Evolutionary conservation across 1,140 invertebrate genomes (phyloP).

Genomic region (Saccostrea glomerata): DNA sequence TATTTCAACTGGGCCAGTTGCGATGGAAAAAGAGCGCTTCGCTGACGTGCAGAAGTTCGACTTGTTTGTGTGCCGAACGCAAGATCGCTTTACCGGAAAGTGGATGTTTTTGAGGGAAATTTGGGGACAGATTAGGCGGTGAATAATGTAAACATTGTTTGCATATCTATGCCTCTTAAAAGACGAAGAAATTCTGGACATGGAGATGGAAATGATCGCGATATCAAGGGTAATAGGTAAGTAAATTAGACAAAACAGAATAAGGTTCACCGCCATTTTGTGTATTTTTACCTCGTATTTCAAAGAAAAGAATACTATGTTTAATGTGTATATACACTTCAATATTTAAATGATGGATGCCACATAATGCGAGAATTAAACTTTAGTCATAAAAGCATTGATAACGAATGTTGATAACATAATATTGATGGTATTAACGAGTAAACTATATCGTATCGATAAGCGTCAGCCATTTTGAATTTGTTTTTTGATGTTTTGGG

Average conservation of each 20-base stretch:
- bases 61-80: slow-evolving; percentile 9
- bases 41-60: slow-evolving; percentile 17
- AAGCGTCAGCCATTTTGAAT: slow-evolving; percentile 68
- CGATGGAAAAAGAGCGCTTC: not conserved
- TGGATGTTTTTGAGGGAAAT: not conserved
- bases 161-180: slow-evolving; percentile 61
- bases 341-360: too few species aligned
- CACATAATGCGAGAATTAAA: too few species aligned
- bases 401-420: too few species aligned
- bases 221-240: slow-evolving; percentile 61
- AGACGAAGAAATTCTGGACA: slow-evolving; percentile 64
- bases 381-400: too few species aligned
- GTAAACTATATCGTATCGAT: not conserved
- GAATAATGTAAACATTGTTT: slow-evolving; percentile 32
- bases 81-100: not conserved
- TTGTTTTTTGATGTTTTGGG: slow-evolving; percentile 46
- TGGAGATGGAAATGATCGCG: slow-evolving; percentile 58
- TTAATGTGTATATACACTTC: not conserved
- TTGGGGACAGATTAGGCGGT: not conserved
- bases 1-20: not conserved
- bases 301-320: not conserved
- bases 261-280: slow-evolving; percentile 64
- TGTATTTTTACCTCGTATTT: slow-evolving; percentile 19
- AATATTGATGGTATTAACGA: not conserved
- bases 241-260: slow-evolving; percentile 31